Conservation (phyloP, 2,888 invertebrate species). For the Coleophora deauratella region DNA sequence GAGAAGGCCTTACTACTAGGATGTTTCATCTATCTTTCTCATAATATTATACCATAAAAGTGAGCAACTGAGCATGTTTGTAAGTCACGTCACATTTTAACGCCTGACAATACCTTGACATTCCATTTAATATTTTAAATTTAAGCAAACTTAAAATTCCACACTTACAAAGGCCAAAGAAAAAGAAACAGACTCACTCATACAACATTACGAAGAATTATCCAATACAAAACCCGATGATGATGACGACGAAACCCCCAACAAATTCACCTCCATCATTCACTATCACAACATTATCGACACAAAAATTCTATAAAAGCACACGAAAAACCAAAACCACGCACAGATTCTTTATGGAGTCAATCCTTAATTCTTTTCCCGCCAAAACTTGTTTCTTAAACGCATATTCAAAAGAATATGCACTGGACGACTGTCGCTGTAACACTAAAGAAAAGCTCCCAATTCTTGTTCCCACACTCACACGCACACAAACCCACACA, state of each 20-base stretch:
- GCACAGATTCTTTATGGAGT: too few species aligned
- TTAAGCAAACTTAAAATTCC: too few species aligned
- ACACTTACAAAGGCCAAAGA: too few species aligned
- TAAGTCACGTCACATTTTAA: too few species aligned
- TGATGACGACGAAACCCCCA: conserved; percentile 19
- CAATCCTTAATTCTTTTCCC: conserved; percentile 32
- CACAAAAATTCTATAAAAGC: conserved; percentile 17
- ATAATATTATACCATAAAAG: too few species aligned
- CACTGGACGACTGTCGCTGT: conserved; percentile 39
- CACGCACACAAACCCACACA: conserved; percentile 36
- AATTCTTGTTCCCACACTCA: conserved; percentile 37
- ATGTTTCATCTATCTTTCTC: too few species aligned
- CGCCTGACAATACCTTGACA: too few species aligned
- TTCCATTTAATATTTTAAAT: too few species aligned
- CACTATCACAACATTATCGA: conserved; percentile 20
- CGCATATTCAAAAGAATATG: conserved; percentile 33
- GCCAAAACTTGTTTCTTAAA: conserved; percentile 40
- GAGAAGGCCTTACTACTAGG: too few species aligned
- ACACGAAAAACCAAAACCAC: conserved; percentile 10
- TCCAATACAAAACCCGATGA: conserved; percentile 25
- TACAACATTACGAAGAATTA: conserved; percentile 58
- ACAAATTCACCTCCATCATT: conserved; percentile 41
- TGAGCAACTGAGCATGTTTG: too few species aligned
- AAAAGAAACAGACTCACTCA: conserved; percentile 60
- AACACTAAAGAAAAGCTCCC: conserved; percentile 39